Percentiles rank a stretch among this genome's conserved stretches.
Evolutionary conservation across 2,888 invertebrate genomes (phyloP).

Genomic region (Monochamus alternatus): DNA sequence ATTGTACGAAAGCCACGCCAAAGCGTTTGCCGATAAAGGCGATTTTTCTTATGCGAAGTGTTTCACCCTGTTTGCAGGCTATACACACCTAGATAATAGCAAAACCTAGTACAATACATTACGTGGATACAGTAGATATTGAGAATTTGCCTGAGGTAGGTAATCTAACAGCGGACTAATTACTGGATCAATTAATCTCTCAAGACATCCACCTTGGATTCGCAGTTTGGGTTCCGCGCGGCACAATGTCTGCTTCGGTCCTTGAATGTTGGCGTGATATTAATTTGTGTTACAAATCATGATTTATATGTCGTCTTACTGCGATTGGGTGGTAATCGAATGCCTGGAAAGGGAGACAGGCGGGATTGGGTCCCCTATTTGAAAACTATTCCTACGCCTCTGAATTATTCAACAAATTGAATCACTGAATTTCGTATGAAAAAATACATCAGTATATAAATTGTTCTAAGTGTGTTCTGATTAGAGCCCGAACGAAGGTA

Average conservation of each 20-base stretch:
- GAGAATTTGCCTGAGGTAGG: slow-evolving; percentile 40
- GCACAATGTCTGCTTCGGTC: neutral
- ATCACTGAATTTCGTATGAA: neutral
- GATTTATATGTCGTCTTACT: slow-evolving; percentile 18
- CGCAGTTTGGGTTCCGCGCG: neutral
- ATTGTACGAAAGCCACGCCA: too few relatives aligned
- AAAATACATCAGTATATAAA: neutral
- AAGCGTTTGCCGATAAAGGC: too few relatives aligned
- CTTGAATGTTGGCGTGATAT: slow-evolving; percentile 22
- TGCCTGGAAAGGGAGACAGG: neutral
- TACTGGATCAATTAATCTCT: slow-evolving; percentile 44
- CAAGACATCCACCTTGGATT: slow-evolving; percentile 18
- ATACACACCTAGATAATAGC: slow-evolving; percentile 31
- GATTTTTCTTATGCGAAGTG: too few relatives aligned
- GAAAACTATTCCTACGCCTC: too few relatives aligned
- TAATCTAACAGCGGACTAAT: slow-evolving; percentile 43
- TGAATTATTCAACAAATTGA: neutral
- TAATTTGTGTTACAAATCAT: slow-evolving; percentile 24
- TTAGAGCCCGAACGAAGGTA: too few relatives aligned
- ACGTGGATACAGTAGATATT: slow-evolving; percentile 33
- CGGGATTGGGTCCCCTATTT: neutral
- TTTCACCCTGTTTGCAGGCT: too few relatives aligned
- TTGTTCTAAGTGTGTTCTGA: neutral
- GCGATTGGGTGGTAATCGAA: neutral
- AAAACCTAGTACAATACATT: slow-evolving; percentile 42